Conservation (phyloP, 2,113 vertebrate genomes). For the Psilopsiagon aurifrons region DNA sequence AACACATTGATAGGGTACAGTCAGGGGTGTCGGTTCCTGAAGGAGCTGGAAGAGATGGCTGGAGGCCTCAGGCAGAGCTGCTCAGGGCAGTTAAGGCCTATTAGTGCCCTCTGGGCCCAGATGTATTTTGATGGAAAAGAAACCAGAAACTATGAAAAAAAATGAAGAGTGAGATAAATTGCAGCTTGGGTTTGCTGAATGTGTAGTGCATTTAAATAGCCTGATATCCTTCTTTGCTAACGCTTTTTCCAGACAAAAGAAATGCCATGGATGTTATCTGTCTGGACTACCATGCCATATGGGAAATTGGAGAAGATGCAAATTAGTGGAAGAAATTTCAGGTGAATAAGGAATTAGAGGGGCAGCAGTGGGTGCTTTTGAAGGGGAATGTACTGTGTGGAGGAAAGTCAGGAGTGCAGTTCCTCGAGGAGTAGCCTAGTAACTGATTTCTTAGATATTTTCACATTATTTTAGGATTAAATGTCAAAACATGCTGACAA, state of each 20-base stretch:
- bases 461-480: background rate
- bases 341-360: constrained; percentile 42
- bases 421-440: background rate
- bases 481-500: background rate
- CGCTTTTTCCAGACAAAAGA: constrained; percentile 39
- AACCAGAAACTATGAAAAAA: background rate
- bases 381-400: background rate
- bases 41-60: background rate
- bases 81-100: background rate
- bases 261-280: background rate
- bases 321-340: background rate
- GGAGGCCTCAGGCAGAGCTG: background rate
- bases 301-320: constrained; percentile 33
- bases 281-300: background rate
- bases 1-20: background rate
- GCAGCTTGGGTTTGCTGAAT: background rate
- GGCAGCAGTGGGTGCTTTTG: background rate
- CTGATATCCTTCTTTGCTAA: background rate
- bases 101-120: background rate
- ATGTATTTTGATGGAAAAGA: background rate
- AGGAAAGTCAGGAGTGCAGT: background rate
- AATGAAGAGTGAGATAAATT: background rate
- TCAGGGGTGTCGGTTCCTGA: background rate
- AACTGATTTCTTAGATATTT: background rate
- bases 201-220: background rate